These are phyloP conservation scores for Conger conger DNA, from an alignment of 2,113 vertebrate species.

Conservation along the genomic window DNA sequence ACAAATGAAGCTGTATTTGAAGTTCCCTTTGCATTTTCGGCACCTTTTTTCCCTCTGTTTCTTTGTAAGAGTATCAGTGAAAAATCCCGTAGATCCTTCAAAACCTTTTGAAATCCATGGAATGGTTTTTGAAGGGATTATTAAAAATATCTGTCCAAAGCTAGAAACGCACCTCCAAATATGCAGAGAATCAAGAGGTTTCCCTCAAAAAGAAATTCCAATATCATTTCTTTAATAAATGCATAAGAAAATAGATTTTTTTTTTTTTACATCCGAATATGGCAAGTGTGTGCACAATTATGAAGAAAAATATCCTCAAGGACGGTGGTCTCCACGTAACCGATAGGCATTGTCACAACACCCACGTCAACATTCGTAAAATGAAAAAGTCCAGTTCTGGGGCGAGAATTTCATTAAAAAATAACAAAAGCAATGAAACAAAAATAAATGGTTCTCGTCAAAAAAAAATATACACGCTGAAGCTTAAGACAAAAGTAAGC, in stretches of 20 bases:
- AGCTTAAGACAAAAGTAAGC: slow-evolving; percentile 61
- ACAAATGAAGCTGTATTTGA: slow-evolving; percentile 54
- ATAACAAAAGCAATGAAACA: slow-evolving; percentile 43
- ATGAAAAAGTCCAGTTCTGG: slow-evolving; percentile 39
- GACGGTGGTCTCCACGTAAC: slow-evolving; percentile 56
- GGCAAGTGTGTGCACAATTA: slow-evolving; percentile 48
- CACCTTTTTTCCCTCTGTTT: slow-evolving; percentile 24
- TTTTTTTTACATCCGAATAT: slow-evolving; percentile 52
- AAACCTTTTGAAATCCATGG: slow-evolving; percentile 46
- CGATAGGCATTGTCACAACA: slow-evolving; percentile 31
- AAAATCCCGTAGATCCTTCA: slow-evolving; percentile 45
- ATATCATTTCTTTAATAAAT: slow-evolving; percentile 60
- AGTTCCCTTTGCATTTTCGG: slow-evolving; percentile 64
- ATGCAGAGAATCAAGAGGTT: slow-evolving; percentile 17
- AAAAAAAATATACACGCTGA: slow-evolving; percentile 56
- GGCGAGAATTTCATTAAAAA: slow-evolving; percentile 51
- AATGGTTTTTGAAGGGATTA: slow-evolving; percentile 44
- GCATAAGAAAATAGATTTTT: slow-evolving; percentile 64
- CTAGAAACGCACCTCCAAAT: slow-evolving; percentile 23
- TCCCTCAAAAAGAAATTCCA: slow-evolving; percentile 56
- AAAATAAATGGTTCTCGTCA: slow-evolving; percentile 43
- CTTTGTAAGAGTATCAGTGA: slow-evolving; percentile 45
- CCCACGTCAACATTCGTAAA: slow-evolving; percentile 42
- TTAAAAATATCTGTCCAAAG: slow-evolving; percentile 34
- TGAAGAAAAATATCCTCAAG: slow-evolving; percentile 45